phyloP scores from a whole-genome alignment of 2,888 invertebrate genomes.

The Adelognathus sp. region DNA sequence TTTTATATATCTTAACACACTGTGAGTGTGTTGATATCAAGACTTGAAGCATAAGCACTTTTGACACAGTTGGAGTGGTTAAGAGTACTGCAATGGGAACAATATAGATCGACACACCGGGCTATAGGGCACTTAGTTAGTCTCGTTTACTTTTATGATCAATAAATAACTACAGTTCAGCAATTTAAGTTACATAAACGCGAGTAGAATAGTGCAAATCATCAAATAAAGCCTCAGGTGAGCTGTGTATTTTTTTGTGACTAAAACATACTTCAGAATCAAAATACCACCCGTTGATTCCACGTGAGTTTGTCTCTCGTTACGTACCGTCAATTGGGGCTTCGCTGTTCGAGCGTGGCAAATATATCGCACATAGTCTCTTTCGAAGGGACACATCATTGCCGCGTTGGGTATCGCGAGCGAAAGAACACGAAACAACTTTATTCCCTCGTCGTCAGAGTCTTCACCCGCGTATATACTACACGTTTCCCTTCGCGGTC shows the following conservation, averaged over 20 bases:
- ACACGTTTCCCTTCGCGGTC: conserved; percentile 61
- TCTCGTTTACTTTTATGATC: too few relatives aligned
- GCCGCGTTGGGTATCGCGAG: neutral
- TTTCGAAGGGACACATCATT: neutral
- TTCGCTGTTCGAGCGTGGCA: conserved; percentile 9
- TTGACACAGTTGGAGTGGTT: too few relatives aligned
- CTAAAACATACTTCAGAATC: neutral
- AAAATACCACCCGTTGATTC: neutral
- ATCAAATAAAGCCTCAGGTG: too few relatives aligned
- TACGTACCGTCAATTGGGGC: neutral
- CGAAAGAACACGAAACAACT: conserved; percentile 50
- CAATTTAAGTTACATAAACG: too few relatives aligned
- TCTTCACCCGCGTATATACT: conserved; percentile 8
- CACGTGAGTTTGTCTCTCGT: neutral
- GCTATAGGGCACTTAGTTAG: too few relatives aligned
- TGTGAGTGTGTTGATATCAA: too few relatives aligned
- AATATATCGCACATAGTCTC: neutral
- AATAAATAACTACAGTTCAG: too few relatives aligned
- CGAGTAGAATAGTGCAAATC: too few relatives aligned
- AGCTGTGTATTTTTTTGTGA: neutral
- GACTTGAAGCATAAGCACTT: too few relatives aligned
- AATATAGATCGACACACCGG: too few relatives aligned
- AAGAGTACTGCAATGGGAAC: too few relatives aligned
- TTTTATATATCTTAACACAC: too few relatives aligned
- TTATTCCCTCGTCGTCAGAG: conserved; percentile 46